Evolutionary conservation across 2,888 invertebrate genomes (phyloP), one percentile per base, ranked within the genome.

Genomic region (Mythimna lalbum): DNA sequence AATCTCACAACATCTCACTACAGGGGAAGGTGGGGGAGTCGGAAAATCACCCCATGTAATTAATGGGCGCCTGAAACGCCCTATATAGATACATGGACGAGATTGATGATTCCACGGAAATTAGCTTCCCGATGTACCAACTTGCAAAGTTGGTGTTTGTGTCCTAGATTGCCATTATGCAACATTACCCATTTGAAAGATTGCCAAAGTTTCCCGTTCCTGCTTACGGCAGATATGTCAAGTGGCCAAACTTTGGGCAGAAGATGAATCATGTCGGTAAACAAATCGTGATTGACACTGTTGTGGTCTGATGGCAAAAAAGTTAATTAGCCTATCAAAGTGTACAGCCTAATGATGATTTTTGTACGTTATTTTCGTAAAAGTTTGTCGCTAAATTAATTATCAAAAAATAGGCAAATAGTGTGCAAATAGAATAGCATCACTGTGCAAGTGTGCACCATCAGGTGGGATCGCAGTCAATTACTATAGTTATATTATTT

Each of bases 131-230:
- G 4, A 14, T 52, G 19, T 31, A 14, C 33, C 3, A 33, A 62
- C 17, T 53, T 7, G 6, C 43, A 17, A n/a, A 50, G 14, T 19
- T 36, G 14, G 77, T 27, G 27, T 59, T 73, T 56, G 9, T 52
- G 72, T 4, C 14, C 72, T 61, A 78, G 27, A 78, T 62, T 52
- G 12, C 7, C 50, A 52, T 47, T 57, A 60, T 61, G 55, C 81
- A 77, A 63, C 39, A 50, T 80, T 52, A 21, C 36, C 23, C 52
- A 57, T 62, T 83, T 77, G 80, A 73, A 53, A 6, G 56, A n/a
- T 23, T 43, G 80, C 67, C 68, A 72, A 67, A 49, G 50, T 76
- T 76, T 76, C 63, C 75, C 76, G 68, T 77, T 73, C 57, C 63
- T 59, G 80, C 53, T 67, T 76, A 68, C 43, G 56, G 39, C 60